Percentiles rank a stretch among this genome's conserved stretches.
phyloP scores from a whole-genome alignment of 2,888 invertebrate genomes.

The Drosophila mettleri region DNA sequence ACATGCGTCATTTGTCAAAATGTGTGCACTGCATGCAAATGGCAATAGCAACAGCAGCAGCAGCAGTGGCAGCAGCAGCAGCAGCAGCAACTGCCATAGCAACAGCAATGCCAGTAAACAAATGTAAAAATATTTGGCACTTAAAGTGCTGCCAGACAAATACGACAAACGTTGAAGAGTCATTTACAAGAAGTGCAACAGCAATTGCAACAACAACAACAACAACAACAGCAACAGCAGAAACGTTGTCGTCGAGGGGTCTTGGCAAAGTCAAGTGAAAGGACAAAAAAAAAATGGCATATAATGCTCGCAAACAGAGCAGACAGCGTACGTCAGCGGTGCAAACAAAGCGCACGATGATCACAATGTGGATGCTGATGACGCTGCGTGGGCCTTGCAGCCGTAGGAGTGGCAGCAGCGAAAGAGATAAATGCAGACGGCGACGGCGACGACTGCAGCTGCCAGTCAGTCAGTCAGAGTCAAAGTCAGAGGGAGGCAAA shows the following conservation, averaged over 20 bases:
- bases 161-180: slow-evolving; percentile 77
- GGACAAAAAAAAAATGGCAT: slow-evolving; percentile 65
- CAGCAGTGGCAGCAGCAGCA: slow-evolving; percentile 13
- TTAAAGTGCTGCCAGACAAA: slow-evolving; percentile 79
- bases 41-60: slow-evolving; percentile 32
- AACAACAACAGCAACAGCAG: slow-evolving; percentile 12
- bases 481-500: background rate
- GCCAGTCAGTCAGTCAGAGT: slow-evolving; percentile 47
- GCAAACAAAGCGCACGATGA: slow-evolving; percentile 60
- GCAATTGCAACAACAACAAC: slow-evolving; percentile 29
- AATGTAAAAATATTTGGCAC: slow-evolving; percentile 79
- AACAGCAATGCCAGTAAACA: slow-evolving; percentile 55
- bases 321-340: slow-evolving; percentile 69
- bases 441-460: slow-evolving; percentile 40
- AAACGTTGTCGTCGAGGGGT: slow-evolving; percentile 25
- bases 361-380: slow-evolving; percentile 14
- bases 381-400: slow-evolving; percentile 14
- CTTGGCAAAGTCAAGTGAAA: slow-evolving; percentile 47
- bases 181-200: slow-evolving; percentile 73
- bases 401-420: slow-evolving; percentile 17
- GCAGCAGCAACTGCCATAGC: slow-evolving; percentile 29
- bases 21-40: slow-evolving; percentile 29
- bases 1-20: slow-evolving; percentile 54
- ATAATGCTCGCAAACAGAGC: slow-evolving; percentile 61
- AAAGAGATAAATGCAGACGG: slow-evolving; percentile 40